phyloP scores from a whole-genome alignment of 2,113 vertebrate genomes.

The Drymodes brunneopygia region DNA sequence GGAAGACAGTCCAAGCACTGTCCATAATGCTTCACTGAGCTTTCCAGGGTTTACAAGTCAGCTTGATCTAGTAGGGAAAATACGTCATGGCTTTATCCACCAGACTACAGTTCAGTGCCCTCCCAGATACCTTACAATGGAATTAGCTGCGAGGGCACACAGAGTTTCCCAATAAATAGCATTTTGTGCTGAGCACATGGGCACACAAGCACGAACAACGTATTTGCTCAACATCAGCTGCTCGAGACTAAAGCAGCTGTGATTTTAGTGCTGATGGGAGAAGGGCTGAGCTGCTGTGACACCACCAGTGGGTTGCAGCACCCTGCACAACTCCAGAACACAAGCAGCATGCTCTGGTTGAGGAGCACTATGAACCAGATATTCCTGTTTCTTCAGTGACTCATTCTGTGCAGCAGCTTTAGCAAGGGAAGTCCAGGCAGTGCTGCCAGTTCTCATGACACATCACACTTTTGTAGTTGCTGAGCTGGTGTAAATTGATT shows the following conservation, averaged over 20 bases:
- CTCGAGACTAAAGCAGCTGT: fast-evolving
- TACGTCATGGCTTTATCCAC: not conserved
- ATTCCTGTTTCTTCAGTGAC: not conserved
- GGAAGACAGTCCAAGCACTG: not conserved
- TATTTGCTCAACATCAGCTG: not conserved
- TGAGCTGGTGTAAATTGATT: not conserved
- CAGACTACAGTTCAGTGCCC: not conserved
- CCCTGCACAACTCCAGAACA: not conserved
- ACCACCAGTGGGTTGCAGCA: not conserved
- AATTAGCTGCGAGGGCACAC: not conserved
- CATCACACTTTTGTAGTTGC: not conserved
- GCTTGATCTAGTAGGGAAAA: not conserved
- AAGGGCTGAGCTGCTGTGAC: not conserved
- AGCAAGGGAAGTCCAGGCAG: not conserved
- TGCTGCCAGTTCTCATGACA: not conserved
- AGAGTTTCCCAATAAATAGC: fast-evolving
- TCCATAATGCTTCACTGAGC: not conserved
- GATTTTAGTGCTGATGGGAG: not conserved
- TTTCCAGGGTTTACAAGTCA: not conserved
- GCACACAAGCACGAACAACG: fast-evolving
- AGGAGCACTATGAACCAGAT: not conserved
- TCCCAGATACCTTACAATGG: not conserved
- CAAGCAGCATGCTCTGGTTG: not conserved
- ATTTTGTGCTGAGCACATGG: fast-evolving
- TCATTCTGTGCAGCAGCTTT: not conserved